phyloP scores from a whole-genome alignment of 2,797 vertebrate species.

The Mus caroli region DNA sequence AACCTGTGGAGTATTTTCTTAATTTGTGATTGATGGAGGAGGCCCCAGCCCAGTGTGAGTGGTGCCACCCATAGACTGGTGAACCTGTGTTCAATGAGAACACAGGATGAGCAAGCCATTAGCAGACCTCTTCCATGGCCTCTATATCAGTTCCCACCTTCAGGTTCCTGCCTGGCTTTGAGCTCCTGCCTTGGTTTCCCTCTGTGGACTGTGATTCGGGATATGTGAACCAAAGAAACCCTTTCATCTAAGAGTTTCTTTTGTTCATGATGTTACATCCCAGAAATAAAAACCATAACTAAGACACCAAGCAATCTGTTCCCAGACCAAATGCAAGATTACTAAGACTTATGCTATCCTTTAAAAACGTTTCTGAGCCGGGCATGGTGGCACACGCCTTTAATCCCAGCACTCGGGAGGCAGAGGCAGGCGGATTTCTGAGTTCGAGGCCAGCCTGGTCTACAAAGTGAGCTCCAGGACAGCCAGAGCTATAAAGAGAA shows the following conservation, averaged over 20 bases:
- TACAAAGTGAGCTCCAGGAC: too few relatives aligned
- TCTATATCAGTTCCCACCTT: background rate
- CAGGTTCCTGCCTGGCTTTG: background rate
- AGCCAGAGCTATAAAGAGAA: too few relatives aligned
- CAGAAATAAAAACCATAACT: background rate
- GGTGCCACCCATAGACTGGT: background rate
- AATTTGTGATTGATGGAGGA: background rate
- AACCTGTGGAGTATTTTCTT: background rate
- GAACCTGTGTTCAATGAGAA: background rate
- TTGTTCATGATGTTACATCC: background rate
- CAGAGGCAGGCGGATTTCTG: too few relatives aligned
- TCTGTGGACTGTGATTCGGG: background rate
- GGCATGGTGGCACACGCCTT: too few relatives aligned
- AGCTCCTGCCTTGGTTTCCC: background rate
- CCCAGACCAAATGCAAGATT: slow-evolving; percentile 37
- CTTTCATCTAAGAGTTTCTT: background rate
- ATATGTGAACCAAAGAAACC: background rate
- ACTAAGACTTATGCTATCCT: background rate
- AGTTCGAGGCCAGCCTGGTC: too few relatives aligned
- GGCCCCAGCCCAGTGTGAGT: background rate
- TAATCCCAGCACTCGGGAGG: too few relatives aligned
- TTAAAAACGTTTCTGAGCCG: background rate
- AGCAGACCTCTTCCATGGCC: background rate
- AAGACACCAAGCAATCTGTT: background rate
- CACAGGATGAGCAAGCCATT: background rate